Evolutionary conservation across 2,888 invertebrate genomes (phyloP), one percentile per base, ranked within the genome.

Genomic region (Pandemis corylana): DNA sequence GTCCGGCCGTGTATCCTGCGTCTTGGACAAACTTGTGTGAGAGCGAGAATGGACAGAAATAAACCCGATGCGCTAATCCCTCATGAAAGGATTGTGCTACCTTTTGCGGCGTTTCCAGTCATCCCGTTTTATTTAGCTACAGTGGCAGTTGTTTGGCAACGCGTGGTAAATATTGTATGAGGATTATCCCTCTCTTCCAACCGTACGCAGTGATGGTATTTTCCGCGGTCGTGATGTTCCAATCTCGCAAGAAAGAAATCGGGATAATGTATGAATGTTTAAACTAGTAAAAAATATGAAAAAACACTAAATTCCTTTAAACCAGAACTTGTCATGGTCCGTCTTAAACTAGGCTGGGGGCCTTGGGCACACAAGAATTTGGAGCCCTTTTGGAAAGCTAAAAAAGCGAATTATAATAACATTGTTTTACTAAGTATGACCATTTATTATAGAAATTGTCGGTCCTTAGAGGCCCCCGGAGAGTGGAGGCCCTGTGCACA

Each of bases 141-240:
- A 63, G 42, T 53, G 51, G 36, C 66, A 44, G 70, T 65, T 66
- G 75, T 71, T 66, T 63, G 74, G 53, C 66, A 70, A 53, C 70
- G 70, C 36, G 66, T 44, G 51, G 36, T 75, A 75, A 75, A 75
- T 75, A 70, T 75, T 71, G 66, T 63, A 75, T 63, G 75, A 71
- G 66, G 75, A 71, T 75, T 53, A 71, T 75, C 53, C 67, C 61
- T 44, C 42, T 5, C 49, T 15, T 68, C 36, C 66, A 53, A 36
- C 66, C 51, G 12, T 53, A n/a, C 49, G 36, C 28, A 65, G 59
- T 65, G 5, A 61, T 15, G 65, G 69, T 44, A 69, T 69, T 69
- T 65, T 73, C 28, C 41, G 42, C 28, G 20, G 28, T 41, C 5
- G 2, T 62, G 49, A 56, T 59, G 64, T 42, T 12, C 6, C 41